Percentiles rank a stretch among this genome's conserved stretches.
These are phyloP conservation scores for Echiichthys vipera DNA, from an alignment of 2,797 vertebrate species.

Conservation along the genomic window DNA sequence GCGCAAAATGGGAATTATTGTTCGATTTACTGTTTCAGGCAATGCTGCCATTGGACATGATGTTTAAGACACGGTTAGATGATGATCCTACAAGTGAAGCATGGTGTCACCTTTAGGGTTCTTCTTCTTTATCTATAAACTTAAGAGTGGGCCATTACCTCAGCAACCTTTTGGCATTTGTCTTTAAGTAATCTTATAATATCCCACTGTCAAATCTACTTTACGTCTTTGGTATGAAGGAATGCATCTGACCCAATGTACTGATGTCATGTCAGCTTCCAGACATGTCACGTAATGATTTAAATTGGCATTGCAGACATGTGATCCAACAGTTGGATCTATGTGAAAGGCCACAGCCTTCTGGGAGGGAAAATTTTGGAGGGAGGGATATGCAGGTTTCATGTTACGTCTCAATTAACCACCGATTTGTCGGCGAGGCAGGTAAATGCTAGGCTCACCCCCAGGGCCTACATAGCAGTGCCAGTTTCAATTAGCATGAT, in stretches of 20 bases:
- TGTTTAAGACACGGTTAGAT: background rate
- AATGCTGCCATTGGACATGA: background rate
- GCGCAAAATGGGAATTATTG: background rate
- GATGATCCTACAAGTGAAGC: background rate
- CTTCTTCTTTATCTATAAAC: constrained; percentile 5
- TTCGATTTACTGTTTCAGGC: background rate
- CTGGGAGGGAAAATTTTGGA: constrained; percentile 3
- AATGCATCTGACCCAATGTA: background rate
- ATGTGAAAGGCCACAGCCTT: constrained; percentile 35
- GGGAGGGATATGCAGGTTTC: constrained; percentile 28
- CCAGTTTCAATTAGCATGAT: constrained; percentile 53
- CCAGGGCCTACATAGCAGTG: constrained; percentile 29
- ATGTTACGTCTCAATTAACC: constrained; percentile 61
- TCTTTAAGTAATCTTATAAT: background rate
- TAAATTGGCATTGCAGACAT: constrained; percentile 27
- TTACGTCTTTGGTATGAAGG: background rate
- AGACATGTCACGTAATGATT: constrained; percentile 23
- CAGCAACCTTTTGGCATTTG: background rate
- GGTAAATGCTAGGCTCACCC: constrained; percentile 44
- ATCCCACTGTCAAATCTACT: background rate
- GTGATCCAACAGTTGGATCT: constrained; percentile 20
- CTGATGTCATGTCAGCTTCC: constrained; percentile 19
- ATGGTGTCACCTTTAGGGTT: background rate
- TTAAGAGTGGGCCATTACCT: background rate
- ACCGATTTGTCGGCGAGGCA: constrained; percentile 52